A percentile compares a stretch with the other conserved stretches of the same genome.
Conservation (phyloP, 2,888 invertebrate genomes). For the Brenthis ino region DNA sequence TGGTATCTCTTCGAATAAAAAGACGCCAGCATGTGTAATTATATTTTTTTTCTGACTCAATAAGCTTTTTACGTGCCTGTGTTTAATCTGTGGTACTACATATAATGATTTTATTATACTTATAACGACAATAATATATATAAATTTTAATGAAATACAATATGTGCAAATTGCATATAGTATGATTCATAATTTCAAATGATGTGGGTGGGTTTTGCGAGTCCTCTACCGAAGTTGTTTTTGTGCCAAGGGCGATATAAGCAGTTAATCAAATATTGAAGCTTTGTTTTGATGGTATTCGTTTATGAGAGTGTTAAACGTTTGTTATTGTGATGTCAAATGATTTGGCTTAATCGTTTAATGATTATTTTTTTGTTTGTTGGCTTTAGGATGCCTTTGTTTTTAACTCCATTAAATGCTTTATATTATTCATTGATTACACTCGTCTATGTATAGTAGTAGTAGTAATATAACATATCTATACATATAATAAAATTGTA, state of each 20-base stretch:
- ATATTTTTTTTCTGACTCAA: too few relatives aligned
- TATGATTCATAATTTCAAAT: conserved; percentile 30
- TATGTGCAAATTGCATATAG: conserved; percentile 15
- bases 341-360: background rate
- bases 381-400: background rate
- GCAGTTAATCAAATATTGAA: conserved; percentile 23
- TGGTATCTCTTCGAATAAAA: too few relatives aligned
- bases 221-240: conserved; percentile 32
- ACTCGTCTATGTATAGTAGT: too few relatives aligned
- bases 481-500: too few relatives aligned
- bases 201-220: conserved; percentile 34
- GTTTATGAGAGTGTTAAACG: background rate
- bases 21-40: too few relatives aligned
- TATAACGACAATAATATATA: background rate
- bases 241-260: conserved; percentile 38
- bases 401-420: too few relatives aligned
- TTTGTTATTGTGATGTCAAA: conserved; percentile 9
- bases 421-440: too few relatives aligned
- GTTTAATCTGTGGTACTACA: too few relatives aligned
- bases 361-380: background rate
- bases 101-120: too few relatives aligned
- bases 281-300: conserved; percentile 19
- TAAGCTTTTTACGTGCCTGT: too few relatives aligned
- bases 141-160: conserved; percentile 6
- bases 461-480: too few relatives aligned